Percentiles rank a stretch among this genome's conserved stretches.
phyloP scores from a whole-genome alignment of 2,113 vertebrate genomes.

The Callipepla squamata region DNA sequence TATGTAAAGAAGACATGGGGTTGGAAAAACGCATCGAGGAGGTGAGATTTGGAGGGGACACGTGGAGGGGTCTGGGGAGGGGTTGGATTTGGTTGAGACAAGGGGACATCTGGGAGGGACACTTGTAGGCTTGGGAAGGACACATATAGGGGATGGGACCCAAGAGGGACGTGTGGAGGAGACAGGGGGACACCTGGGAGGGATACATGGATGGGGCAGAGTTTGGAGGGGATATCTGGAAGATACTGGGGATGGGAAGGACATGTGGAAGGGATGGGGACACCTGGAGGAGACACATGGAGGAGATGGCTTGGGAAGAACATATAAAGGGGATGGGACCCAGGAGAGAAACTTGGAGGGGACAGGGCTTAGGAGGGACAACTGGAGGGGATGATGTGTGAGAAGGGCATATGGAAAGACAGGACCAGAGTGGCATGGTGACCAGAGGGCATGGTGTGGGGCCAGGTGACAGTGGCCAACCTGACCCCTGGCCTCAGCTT shows the following conservation, averaged over 20 bases:
- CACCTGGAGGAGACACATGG: not conserved
- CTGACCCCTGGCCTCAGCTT: slow-evolving; percentile 76
- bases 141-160: not conserved
- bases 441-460: not conserved
- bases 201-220: too few relatives aligned
- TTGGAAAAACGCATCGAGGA: not conserved
- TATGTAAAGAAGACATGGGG: not conserved
- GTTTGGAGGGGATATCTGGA: not conserved
- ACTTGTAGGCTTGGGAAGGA: not conserved
- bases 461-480: accelerated
- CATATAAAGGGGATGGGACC: not conserved
- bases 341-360: not conserved
- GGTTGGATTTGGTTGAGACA: not conserved
- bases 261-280: not conserved
- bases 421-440: not conserved
- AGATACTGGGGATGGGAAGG: not conserved
- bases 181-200: not conserved
- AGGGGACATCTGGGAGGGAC: not conserved
- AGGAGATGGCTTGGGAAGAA: not conserved
- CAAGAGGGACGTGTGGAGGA: not conserved
- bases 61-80: accelerated
- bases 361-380: not conserved
- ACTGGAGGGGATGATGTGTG: not conserved
- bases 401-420: not conserved
- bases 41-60: not conserved